A percentile compares a stretch with the other conserved stretches of the same genome.
Conservation (phyloP, 2,888 invertebrate genomes). For the Margaritifera margaritifera region DNA sequence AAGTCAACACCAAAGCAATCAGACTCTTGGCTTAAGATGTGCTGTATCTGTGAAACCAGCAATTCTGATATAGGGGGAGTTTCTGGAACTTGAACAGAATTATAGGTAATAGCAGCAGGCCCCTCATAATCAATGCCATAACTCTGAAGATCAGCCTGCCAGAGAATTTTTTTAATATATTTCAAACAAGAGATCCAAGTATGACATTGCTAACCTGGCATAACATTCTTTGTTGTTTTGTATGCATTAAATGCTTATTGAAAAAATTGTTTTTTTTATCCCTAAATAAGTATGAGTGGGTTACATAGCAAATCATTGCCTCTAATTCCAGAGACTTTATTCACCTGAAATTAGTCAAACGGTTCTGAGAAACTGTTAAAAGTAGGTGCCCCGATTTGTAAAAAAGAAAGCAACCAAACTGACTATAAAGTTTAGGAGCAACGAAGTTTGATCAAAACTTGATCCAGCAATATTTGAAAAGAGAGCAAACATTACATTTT, state of each 20-base stretch:
- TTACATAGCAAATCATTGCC: not conserved
- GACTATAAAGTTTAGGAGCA: too few relatives aligned
- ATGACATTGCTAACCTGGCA: not conserved
- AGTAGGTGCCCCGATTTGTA: too few relatives aligned
- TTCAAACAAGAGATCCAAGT: not conserved
- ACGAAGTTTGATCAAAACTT: too few relatives aligned
- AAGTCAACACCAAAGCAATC: constrained; percentile 13
- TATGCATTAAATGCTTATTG: not conserved
- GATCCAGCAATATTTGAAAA: too few relatives aligned
- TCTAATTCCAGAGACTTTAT: too few relatives aligned
- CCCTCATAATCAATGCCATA: constrained; percentile 10
- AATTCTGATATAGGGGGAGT: not conserved
- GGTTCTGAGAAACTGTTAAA: too few relatives aligned
- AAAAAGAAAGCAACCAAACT: too few relatives aligned
- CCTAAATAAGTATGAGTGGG: not conserved
- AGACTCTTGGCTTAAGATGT: constrained; percentile 21
- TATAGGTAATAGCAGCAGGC: constrained; percentile 1
- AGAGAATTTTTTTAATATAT: constrained; percentile 5
- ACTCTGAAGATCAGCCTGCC: constrained; percentile 8
- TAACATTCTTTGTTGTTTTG: not conserved
- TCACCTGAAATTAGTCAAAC: too few relatives aligned
- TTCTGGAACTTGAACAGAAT: constrained; percentile 11
- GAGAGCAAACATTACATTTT: too few relatives aligned
- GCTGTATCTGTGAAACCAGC: constrained; percentile 5
- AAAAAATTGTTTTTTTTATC: not conserved